Base-by-base conservation (phyloP, 2,113 vertebrate genomes). In the Xiphorhynchus elegans region DNA sequence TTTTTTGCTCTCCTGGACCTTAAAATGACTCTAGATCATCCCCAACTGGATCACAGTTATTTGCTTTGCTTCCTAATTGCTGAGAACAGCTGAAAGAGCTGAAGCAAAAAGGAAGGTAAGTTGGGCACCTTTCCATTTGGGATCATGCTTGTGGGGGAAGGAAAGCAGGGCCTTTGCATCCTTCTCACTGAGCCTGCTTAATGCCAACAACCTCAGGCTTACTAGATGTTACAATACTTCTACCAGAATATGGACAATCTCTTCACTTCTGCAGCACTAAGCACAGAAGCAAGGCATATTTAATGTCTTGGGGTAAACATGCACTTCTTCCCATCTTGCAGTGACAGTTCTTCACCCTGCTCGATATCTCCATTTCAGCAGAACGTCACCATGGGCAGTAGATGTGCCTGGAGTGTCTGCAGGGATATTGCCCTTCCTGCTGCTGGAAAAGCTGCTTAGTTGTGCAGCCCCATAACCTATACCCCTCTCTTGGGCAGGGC, bases 11-110 rank as follows among this genome's bases (percentile, higher is more conserved):
- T 6, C n/a, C 18, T 49, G 44, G 11, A 40, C 52, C 31, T 72
- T 87, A 70, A 85, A 85, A 37, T 31, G 23, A 14, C 39, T 58
- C 29, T 69, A 31, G 11, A 75, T 89, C 11, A n/a, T 69, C 31
- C 56, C 14, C 19, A 75, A 40, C 52, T 17, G 81, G 47, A 78
- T 89, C 47, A 17, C 40, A 72, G 64, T 64, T 44, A 16, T 84
- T 92, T 91, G 24, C 60, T 87, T 91, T 89, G 26, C 44, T 95
- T 92, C 37, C 52, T 89, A 89, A 78, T 75, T 89, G 69, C 84
- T 92, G 76, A 78, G 73, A 67, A 92, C 93, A 93, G 33, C 83
- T 96, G 86, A 37, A 35, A 89, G 33, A 70, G 29, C 52, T 84
- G 66, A 95, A 94, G 58, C 28, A 68, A 56, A 80, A 56, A 64